Evolutionary conservation across 2,113 vertebrate genomes (phyloP).

Genomic region (Catharus bicknelli): DNA sequence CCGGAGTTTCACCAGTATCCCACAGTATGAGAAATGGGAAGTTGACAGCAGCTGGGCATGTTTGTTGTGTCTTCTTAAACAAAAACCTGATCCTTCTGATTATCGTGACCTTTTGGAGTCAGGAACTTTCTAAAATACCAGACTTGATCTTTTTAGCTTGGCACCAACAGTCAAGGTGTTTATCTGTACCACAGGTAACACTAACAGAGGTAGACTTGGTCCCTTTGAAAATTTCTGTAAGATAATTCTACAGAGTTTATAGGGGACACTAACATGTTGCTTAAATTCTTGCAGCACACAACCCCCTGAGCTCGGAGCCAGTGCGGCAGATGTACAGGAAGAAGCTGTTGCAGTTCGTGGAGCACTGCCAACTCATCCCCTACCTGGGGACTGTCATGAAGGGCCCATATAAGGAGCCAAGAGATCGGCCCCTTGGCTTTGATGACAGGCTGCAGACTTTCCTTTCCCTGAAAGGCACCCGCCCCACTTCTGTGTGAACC

Average conservation of each 20-base stretch:
- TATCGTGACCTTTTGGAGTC: fast-evolving
- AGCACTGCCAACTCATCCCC: slow-evolving; percentile 86
- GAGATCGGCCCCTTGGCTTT: slow-evolving; percentile 77
- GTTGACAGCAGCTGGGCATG: fast-evolving
- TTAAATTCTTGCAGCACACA: slow-evolving; percentile 79
- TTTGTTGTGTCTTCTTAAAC: not conserved
- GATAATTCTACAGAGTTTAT: fast-evolving
- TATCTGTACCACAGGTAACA: fast-evolving
- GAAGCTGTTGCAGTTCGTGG: slow-evolving; percentile 82
- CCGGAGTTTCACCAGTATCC: not conserved
- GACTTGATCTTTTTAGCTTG: not conserved
- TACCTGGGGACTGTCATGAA: slow-evolving; percentile 83
- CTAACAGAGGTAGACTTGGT: fast-evolving
- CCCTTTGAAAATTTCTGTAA: not conserved
- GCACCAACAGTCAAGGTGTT: fast-evolving
- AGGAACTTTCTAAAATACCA: not conserved
- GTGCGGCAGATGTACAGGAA: slow-evolving; percentile 79
- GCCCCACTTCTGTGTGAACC: slow-evolving; percentile 13
- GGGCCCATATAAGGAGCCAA: slow-evolving; percentile 73
- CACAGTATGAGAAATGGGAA: fast-evolving
- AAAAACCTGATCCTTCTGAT: not conserved
- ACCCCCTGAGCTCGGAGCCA: slow-evolving; percentile 76
- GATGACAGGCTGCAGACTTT: slow-evolving; percentile 81
- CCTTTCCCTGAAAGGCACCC: slow-evolving; percentile 73
- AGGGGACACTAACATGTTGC: not conserved